Evolutionary conservation across 30 jellyfish, hydroid and myxozoan species (phyloP).

Genomic region (Mastigias papua): DNA sequence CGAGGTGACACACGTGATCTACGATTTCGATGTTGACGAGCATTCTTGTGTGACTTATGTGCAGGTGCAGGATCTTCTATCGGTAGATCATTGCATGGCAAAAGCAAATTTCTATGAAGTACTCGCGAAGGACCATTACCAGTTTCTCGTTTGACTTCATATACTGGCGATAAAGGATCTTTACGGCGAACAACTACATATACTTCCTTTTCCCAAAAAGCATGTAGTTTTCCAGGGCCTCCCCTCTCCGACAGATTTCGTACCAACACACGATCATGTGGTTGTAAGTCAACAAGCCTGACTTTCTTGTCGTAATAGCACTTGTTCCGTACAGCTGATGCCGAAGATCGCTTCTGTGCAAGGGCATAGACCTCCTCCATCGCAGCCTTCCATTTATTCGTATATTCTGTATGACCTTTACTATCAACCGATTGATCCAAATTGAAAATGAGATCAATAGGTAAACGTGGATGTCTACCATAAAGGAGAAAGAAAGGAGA

Average conservation of each 20-base stretch:
- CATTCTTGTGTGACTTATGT: not conserved
- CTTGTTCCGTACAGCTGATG: constrained; percentile 19
- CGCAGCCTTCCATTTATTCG: constrained; percentile 25
- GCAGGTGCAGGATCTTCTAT: not conserved
- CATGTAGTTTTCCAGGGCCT: constrained; percentile 72
- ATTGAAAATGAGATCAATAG: constrained; percentile 40
- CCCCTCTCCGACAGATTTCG: constrained; percentile 67
- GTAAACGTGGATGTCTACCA: constrained; percentile 54
- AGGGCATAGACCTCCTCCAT: constrained; percentile 55
- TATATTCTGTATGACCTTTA: constrained; percentile 10
- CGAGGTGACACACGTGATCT: constrained; percentile 9
- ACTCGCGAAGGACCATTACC: constrained; percentile 38
- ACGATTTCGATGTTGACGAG: constrained; percentile 14
- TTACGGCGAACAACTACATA: constrained; percentile 34
- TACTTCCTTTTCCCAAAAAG: constrained; percentile 49
- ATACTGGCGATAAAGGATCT: constrained; percentile 42
- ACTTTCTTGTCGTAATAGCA: constrained; percentile 25
- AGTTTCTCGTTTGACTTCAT: constrained; percentile 32
- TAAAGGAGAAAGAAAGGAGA: constrained; percentile 57
- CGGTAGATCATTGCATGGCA: constrained; percentile 41
- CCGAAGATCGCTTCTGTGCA: constrained; percentile 12
- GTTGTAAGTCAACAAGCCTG: not conserved
- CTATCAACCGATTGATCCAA: not conserved
- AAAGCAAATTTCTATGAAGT: constrained; percentile 41
- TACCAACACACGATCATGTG: constrained; percentile 51